Evolutionary conservation across 2,797 vertebrate genomes (phyloP).

Genomic region (Enteromius thamalakanensis): DNA sequence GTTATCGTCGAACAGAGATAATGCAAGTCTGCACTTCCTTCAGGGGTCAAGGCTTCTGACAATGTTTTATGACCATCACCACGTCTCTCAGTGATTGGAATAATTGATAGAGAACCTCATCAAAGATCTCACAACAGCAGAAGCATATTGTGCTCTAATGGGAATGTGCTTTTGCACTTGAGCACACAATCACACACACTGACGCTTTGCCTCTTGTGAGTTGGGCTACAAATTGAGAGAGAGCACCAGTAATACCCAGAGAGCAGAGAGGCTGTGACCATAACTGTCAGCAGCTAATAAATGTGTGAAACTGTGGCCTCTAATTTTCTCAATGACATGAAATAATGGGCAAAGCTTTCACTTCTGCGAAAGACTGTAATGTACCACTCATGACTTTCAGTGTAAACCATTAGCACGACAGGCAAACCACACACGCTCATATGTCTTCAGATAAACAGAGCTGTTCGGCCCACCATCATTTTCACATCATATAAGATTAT

Average conservation of each 20-base stretch:
- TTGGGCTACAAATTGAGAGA: constrained; percentile 34
- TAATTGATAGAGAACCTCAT: constrained; percentile 54
- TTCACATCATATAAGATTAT: constrained; percentile 19
- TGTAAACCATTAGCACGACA: constrained; percentile 52
- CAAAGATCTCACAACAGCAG: constrained; percentile 38
- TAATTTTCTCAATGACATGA: constrained; percentile 62
- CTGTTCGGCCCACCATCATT: constrained; percentile 29
- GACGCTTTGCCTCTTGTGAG: constrained; percentile 23
- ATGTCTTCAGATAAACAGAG: constrained; percentile 53
- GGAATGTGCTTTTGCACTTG: neutral
- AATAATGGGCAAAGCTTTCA: constrained; percentile 55
- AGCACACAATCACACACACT: constrained; percentile 19
- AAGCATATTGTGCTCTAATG: constrained; percentile 33
- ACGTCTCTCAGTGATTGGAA: constrained; percentile 45
- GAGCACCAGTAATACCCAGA: constrained; percentile 39
- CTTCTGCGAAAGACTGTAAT: constrained; percentile 48
- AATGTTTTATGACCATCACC: constrained; percentile 47
- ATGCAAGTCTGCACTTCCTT: constrained; percentile 57
- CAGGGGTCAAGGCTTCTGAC: constrained; percentile 48
- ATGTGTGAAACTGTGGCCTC: constrained; percentile 50
- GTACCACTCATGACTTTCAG: constrained; percentile 49
- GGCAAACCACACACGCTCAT: constrained; percentile 42
- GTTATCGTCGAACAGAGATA: constrained; percentile 53
- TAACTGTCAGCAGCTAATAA: constrained; percentile 57
- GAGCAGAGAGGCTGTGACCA: constrained; percentile 51